Evolutionary conservation across 2,113 vertebrate species (phyloP).

Genomic region (Gnathonemus echidnorhynchus): DNA sequence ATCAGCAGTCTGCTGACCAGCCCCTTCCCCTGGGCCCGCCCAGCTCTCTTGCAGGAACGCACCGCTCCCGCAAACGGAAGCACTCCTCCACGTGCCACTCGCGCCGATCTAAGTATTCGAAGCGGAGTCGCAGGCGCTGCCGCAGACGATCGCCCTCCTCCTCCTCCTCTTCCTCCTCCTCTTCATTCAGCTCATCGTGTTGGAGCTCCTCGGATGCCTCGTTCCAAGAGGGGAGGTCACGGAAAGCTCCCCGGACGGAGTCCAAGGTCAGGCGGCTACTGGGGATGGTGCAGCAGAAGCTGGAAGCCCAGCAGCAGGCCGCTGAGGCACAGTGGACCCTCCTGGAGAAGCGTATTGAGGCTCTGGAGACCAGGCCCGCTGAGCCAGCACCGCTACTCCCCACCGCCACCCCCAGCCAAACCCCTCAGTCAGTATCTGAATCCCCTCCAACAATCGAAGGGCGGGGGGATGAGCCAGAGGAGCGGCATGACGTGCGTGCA

Average conservation of each 20-base stretch:
- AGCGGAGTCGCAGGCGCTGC: conserved; percentile 14
- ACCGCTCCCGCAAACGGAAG: conserved; percentile 13
- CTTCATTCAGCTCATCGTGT: conserved; percentile 12
- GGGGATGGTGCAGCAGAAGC: conserved; percentile 35
- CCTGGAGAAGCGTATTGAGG: conserved; percentile 34
- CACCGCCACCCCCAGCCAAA: neutral
- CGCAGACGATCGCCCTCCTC: conserved; percentile 21
- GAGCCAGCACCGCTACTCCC: neutral
- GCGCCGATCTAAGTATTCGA: conserved; percentile 19
- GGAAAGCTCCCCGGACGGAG: neutral
- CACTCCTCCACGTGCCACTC: conserved; percentile 15
- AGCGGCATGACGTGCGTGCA: neutral
- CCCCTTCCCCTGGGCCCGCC: neutral
- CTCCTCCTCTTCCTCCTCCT: conserved; percentile 22
- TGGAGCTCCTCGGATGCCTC: conserved; percentile 34
- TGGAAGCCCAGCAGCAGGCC: conserved; percentile 35
- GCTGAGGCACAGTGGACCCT: conserved; percentile 34
- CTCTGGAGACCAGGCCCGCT: conserved; percentile 28
- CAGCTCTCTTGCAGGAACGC: conserved; percentile 17
- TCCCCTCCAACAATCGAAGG: conserved; percentile 12
- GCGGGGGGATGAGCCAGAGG: neutral
- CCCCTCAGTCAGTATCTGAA: neutral
- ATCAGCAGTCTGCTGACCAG: conserved; percentile 27
- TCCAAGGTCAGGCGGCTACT: conserved; percentile 7
- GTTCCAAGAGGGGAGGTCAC: conserved; percentile 8